Evolutionary conservation across 2,113 vertebrate genomes (phyloP).

Genomic region (Pagrus major): DNA sequence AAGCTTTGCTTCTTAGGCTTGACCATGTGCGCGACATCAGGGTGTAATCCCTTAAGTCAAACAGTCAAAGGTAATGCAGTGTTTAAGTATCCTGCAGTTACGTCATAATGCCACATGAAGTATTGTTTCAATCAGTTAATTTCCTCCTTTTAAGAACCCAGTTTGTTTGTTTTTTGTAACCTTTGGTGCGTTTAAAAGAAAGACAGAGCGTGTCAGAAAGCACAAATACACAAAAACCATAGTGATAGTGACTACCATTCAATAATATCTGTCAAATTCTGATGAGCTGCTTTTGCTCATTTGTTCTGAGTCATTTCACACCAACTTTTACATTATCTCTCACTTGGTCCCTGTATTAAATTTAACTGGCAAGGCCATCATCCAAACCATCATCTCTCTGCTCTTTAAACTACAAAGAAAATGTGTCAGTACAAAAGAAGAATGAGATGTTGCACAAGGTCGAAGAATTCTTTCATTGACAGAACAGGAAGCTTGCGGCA

Average conservation of each 20-base stretch:
- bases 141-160: conserved; percentile 1
- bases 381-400: conserved; percentile 17
- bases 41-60: conserved; percentile 79
- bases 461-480: conserved; percentile 32
- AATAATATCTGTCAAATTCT: neutral
- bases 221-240: conserved; percentile 4
- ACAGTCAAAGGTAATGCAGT: conserved; percentile 66
- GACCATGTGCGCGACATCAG: conserved; percentile 68
- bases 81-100: conserved; percentile 48
- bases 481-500: conserved; percentile 62
- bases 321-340: neutral
- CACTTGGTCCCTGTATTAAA: conserved; percentile 6
- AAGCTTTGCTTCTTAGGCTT: conserved; percentile 74
- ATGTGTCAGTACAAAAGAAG: conserved; percentile 51
- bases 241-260: conserved; percentile 17
- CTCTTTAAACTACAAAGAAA: conserved; percentile 42
- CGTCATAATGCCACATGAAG: conserved; percentile 19
- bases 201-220: conserved; percentile 6
- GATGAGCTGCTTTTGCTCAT: neutral
- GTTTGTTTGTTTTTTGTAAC: neutral
- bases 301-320: neutral
- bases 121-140: conserved; percentile 5
- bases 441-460: conserved; percentile 45
- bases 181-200: neutral
- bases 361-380: conserved; percentile 30